Base-by-base conservation (phyloP, 1,140 invertebrate species). In the Agrilus planipennis region DNA sequence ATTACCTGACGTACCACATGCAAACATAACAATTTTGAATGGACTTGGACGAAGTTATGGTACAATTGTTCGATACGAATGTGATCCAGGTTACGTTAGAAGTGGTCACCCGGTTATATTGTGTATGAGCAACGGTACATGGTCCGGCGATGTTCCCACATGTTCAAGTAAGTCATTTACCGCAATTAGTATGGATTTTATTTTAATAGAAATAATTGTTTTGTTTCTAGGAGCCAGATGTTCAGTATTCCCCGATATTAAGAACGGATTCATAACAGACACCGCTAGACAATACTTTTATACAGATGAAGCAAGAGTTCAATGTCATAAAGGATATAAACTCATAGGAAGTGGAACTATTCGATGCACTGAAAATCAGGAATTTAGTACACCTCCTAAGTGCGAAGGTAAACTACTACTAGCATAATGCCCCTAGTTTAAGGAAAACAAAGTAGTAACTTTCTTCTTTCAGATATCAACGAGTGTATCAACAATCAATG, bases 41-140 rank as follows among this genome's bases (percentile, higher is more conserved):
- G 92, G 92, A 5, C 84, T 88, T 16, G 91, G 90, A 23, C 73
- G 89, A 45, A 92, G 87, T 58, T 96, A 94, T 54, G 92, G 92
- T 42, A 95, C 91, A 0, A 92, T 97, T 53, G 83, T 95, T 4
- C 70, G 89, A 39, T 96, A 90, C 61, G 84, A 92, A 61, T 98
- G 94, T 60, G 86, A 92, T 52, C 78, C 88, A 6, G 94, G 94
- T 1, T 97, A 93, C 57, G 75, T 86, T 22, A 71, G 90, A 47
- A 79, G 72, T 44, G 92, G 92, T 20, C 78, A 85, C 58, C 88
- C 89, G 19, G 88, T 90, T 2, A 77, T 97, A 25, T 72, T 93
- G 12, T 98, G 94, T 61, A 91, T 89, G 82, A 88, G 87, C 52
- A 91, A 95, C 59, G 93, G 93, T 17, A 90, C 89, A 5, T 98